These are phyloP conservation scores for Sebastes trivittatus DNA, from an alignment of 2,797 vertebrate species.

Conservation along the genomic window DNA sequence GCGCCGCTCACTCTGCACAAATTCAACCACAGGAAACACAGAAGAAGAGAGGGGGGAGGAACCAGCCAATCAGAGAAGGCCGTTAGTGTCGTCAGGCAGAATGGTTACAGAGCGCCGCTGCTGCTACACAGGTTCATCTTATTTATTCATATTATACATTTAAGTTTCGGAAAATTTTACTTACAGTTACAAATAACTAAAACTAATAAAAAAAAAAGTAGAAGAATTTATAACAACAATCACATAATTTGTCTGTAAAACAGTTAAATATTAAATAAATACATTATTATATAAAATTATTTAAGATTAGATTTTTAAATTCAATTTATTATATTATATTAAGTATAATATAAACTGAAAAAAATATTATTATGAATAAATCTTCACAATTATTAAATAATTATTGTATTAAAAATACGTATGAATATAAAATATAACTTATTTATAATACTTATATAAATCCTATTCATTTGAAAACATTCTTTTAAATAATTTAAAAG, in stretches of 20 bases:
- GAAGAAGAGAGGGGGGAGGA: constrained; percentile 1
- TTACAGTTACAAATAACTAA: not conserved
- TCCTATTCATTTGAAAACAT: too few relatives aligned
- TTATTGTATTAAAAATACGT: not conserved
- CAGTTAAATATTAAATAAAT: not conserved
- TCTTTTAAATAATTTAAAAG: too few relatives aligned
- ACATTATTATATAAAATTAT: not conserved
- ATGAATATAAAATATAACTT: too few relatives aligned
- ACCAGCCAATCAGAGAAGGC: constrained; percentile 39
- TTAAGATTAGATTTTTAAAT: not conserved
- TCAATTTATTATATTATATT: too few relatives aligned
- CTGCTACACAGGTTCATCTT: not conserved
- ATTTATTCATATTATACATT: not conserved
- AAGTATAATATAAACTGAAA: too few relatives aligned
- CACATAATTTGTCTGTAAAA: not conserved
- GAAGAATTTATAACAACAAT: not conserved
- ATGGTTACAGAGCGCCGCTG: constrained; percentile 19
- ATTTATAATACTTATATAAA: too few relatives aligned
- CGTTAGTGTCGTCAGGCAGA: constrained; percentile 6
- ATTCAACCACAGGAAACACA: constrained; percentile 33
- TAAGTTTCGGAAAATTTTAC: too few relatives aligned
- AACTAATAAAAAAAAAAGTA: not conserved
- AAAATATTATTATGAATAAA: not conserved
- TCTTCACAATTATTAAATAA: not conserved
- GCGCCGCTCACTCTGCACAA: constrained; percentile 31